These are phyloP conservation scores for Aleiodes sp. DNA, from an alignment of 1,140 invertebrate species.

Conservation along the genomic window DNA sequence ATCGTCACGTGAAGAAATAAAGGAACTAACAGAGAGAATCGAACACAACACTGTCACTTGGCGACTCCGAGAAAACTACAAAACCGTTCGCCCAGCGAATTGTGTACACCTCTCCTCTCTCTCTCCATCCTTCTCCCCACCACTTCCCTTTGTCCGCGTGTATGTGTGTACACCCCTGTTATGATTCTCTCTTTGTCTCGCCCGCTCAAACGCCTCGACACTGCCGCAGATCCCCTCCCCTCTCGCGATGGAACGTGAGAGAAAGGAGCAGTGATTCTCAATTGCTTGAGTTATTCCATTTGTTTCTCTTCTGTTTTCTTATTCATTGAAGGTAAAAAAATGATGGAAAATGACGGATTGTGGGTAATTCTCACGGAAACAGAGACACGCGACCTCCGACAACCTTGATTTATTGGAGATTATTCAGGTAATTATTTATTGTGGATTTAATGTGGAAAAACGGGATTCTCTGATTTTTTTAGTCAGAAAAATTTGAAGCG, in stretches of 20 bases:
- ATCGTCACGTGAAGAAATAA: too few species aligned
- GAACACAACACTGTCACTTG: constrained; percentile 51
- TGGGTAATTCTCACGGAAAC: not conserved
- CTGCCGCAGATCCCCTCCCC: constrained; percentile 43
- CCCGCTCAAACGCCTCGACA: not conserved
- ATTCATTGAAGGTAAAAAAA: too few species aligned
- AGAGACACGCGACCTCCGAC: not conserved
- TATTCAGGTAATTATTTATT: not conserved
- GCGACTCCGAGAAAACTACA: constrained; percentile 37
- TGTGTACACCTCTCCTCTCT: constrained; percentile 26
- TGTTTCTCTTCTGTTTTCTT: not conserved
- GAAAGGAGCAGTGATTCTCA: constrained; percentile 64
- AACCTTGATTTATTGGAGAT: constrained; percentile 1
- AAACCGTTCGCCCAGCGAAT: constrained; percentile 43
- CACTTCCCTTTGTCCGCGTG: not conserved
- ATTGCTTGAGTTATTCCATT: not conserved
- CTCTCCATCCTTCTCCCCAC: constrained; percentile 5
- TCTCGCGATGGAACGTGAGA: constrained; percentile 45
- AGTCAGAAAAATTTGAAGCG: not conserved
- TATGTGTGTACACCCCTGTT: not conserved
- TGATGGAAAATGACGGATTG: not conserved
- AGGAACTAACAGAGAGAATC: too few species aligned
- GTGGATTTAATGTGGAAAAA: not conserved
- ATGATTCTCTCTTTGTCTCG: not conserved
- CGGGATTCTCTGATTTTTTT: not conserved